Evolutionary conservation across 2,888 invertebrate species (phyloP).

Genomic region (Carterocephalus palaemon): DNA sequence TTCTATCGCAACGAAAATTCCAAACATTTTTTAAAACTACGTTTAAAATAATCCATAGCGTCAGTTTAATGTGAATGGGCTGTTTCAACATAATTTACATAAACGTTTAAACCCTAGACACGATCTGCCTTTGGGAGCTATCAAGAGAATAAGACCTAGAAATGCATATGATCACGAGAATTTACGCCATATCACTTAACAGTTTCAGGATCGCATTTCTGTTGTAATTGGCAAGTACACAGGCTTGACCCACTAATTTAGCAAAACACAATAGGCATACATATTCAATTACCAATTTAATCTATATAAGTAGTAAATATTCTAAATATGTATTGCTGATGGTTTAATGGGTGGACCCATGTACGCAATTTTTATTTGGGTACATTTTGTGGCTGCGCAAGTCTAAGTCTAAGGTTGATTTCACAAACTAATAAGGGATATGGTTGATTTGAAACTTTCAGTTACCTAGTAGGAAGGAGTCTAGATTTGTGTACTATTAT

Average conservation of each 20-base stretch:
- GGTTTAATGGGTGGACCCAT: too few species aligned
- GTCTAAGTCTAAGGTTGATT: too few species aligned
- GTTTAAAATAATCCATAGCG: constrained; percentile 11
- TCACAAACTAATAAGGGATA: too few species aligned
- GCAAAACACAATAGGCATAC: constrained; percentile 10
- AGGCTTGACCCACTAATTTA: constrained; percentile 13
- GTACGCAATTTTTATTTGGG: too few species aligned
- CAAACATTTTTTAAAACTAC: constrained; percentile 17
- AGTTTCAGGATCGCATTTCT: constrained; percentile 12
- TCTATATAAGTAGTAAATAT: too few species aligned
- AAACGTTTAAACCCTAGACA: too few species aligned
- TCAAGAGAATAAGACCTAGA: background rate
- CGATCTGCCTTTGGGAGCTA: background rate
- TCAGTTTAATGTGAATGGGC: constrained; percentile 1
- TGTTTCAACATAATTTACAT: background rate
- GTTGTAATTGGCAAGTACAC: constrained; percentile 9
- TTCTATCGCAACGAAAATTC: constrained; percentile 60
- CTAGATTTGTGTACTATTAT: too few species aligned
- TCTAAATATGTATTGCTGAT: too few species aligned
- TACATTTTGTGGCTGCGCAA: too few species aligned
- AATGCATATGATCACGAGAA: constrained; percentile 1
- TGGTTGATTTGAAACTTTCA: too few species aligned
- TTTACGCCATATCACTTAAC: constrained; percentile 3
- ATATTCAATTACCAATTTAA: constrained; percentile 12
- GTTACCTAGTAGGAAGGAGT: too few species aligned